Conservation (phyloP, 2,113 vertebrate species). For the Boleophthalmus pectinirostris region DNA sequence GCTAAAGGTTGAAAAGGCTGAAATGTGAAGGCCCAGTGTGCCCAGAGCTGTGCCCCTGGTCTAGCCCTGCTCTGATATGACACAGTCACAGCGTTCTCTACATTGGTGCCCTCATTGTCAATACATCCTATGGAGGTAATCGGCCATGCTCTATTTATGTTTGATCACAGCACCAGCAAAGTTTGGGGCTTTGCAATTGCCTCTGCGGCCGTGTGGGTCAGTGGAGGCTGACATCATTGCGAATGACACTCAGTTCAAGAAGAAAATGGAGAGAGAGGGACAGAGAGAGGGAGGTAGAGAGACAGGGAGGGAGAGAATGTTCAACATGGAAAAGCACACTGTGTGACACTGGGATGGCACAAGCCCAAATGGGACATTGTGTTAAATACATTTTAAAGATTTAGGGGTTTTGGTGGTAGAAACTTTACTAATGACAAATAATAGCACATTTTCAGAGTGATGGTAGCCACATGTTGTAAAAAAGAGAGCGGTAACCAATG, state of each 20-base stretch:
- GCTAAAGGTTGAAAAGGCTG: slow-evolving; percentile 45
- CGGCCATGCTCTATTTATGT: slow-evolving; percentile 57
- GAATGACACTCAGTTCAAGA: slow-evolving; percentile 38
- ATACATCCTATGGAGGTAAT: slow-evolving; percentile 59
- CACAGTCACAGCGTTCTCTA: slow-evolving; percentile 49
- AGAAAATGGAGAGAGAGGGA: background rate
- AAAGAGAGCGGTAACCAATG: background rate
- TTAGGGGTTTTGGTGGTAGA: too few relatives aligned
- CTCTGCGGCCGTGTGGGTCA: slow-evolving; percentile 47
- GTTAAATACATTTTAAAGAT: too few relatives aligned
- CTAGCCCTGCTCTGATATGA: slow-evolving; percentile 42
- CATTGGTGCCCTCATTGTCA: slow-evolving; percentile 62
- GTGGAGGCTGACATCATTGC: slow-evolving; percentile 42
- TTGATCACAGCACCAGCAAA: slow-evolving; percentile 47
- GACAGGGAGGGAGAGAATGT: slow-evolving; percentile 12
- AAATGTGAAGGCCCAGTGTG: slow-evolving; percentile 53
- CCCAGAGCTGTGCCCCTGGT: slow-evolving; percentile 47
- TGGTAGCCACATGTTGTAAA: too few relatives aligned
- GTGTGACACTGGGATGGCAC: slow-evolving; percentile 13
- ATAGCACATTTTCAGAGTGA: too few relatives aligned
- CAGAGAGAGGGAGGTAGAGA: background rate
- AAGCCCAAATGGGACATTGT: background rate
- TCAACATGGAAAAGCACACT: slow-evolving; percentile 17
- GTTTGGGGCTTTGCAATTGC: slow-evolving; percentile 31
- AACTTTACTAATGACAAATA: too few relatives aligned